Evolutionary conservation across 2,888 invertebrate genomes (phyloP), one percentile per base, ranked within the genome.

Genomic region (Lithophane semibrunnea): DNA sequence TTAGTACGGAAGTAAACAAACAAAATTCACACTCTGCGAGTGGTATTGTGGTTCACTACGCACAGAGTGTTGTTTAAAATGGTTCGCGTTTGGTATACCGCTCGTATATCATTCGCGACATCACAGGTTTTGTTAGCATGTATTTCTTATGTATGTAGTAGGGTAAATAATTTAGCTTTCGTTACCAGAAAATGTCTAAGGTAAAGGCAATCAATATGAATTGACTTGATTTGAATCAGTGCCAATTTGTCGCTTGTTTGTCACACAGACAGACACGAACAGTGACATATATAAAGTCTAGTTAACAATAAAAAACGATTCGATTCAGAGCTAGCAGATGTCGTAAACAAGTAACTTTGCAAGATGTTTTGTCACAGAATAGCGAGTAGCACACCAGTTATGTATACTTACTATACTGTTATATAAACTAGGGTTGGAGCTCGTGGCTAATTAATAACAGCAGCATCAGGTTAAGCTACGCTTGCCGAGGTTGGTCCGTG

Each of bases 11-110:
- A 47, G 58, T 83, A 77, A 86, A 83, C 66, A 86, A 73, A 73
- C 83, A 49, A 64, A 70, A 60, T 86, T 83, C 78, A 67, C 83
- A 78, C 75, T 64, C 73, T 0, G n/a, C 29, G 58, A 60, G 79
- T 70, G 71, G 78, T 73, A 58, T 58, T 86, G 84, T n/a, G 83
- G 83, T 86, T 29, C 21, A 8, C 29, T 42, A 21, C 63, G 56
- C 61, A 66, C 54, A 67, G 78, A 86, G 52, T 73, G 68, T 83
- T 83, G 73, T 86, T 67, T 73, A 60, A 83, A 77, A 86, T 56
- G 42, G 63, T 73, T 63, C 61, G 9, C 58, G 44, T 54, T 73
- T 70, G 54, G 58, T 60, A 10, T 21, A 70, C 58, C 66, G 42
- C 65, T 42, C 54, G 52, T 63, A 66, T 83, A 71, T 77, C 54